Conservation (phyloP, 2,797 vertebrate genomes). For the Sebastes umbrosus region DNA sequence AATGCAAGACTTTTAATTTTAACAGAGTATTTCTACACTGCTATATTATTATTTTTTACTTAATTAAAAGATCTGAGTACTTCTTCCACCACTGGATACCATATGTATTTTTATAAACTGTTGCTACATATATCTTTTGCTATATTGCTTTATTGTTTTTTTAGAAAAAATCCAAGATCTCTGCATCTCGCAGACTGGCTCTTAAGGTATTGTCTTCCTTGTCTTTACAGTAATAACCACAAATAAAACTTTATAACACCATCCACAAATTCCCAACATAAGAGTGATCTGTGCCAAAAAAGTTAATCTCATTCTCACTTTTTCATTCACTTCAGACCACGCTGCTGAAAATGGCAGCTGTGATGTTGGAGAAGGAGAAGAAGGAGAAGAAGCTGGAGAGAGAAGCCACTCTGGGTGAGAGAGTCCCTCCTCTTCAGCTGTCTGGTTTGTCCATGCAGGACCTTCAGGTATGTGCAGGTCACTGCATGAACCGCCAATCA, state of each 20-base stretch:
- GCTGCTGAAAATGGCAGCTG: conserved; percentile 72
- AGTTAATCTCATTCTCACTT: background rate
- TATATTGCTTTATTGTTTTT: conserved; percentile 5
- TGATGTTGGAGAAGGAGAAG: conserved; percentile 73
- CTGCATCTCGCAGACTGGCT: conserved; percentile 76
- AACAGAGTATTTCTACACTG: too few relatives aligned
- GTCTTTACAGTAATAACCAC: background rate
- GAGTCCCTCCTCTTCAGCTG: conserved; percentile 70
- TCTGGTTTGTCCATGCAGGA: conserved; percentile 74
- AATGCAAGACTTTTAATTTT: too few relatives aligned
- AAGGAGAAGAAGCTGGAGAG: conserved; percentile 69
- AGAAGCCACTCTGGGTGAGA: conserved; percentile 61
- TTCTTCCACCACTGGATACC: background rate
- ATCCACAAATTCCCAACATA: background rate
- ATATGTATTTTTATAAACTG: background rate
- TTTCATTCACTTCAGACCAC: conserved; percentile 65
- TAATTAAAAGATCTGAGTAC: too few relatives aligned
- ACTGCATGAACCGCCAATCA: background rate
- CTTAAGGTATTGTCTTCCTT: conserved; percentile 71
- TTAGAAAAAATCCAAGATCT: conserved; percentile 75
- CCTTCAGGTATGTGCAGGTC: conserved; percentile 68
- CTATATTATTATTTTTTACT: too few relatives aligned
- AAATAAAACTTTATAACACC: background rate
- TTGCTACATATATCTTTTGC: background rate
- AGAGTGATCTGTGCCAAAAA: background rate